A percentile compares a stretch with the other conserved stretches of the same genome.
These are phyloP conservation scores for Onychomys torridus DNA, from an alignment of 2,797 vertebrate species.

Conservation along the genomic window DNA sequence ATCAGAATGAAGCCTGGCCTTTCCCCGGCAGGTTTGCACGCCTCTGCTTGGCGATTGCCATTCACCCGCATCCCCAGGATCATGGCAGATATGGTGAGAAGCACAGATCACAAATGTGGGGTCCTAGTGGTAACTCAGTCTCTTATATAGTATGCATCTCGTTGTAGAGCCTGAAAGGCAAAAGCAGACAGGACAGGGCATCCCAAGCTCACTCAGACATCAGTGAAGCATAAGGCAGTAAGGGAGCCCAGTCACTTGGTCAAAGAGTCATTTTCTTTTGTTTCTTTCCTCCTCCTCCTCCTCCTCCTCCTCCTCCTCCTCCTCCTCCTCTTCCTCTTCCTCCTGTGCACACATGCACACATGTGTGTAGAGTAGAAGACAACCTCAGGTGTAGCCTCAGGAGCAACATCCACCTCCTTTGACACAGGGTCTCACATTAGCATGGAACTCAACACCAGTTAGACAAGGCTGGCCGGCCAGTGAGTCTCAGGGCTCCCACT, in stretches of 20 bases:
- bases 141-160: background rate
- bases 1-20: background rate
- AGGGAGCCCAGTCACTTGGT: background rate
- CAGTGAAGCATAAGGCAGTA: background rate
- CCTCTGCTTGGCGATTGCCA: too few species aligned
- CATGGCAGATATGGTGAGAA: background rate
- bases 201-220: background rate
- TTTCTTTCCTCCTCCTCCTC: background rate
- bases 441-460: background rate
- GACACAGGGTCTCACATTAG: background rate
- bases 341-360: background rate
- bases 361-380: background rate
- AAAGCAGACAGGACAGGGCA: background rate
- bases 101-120: background rate
- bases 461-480: background rate
- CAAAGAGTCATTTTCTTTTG: background rate
- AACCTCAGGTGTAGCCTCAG: background rate
- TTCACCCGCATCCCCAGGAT: background rate
- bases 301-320: too few species aligned
- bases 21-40: background rate
- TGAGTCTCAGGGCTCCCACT: background rate
- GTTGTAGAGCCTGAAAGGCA: background rate
- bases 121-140: background rate
- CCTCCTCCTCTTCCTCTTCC: too few species aligned
- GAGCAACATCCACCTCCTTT: background rate